Evolutionary conservation across 1,140 invertebrate genomes (phyloP).

Genomic region (Leptinotarsa undecemlineata): DNA sequence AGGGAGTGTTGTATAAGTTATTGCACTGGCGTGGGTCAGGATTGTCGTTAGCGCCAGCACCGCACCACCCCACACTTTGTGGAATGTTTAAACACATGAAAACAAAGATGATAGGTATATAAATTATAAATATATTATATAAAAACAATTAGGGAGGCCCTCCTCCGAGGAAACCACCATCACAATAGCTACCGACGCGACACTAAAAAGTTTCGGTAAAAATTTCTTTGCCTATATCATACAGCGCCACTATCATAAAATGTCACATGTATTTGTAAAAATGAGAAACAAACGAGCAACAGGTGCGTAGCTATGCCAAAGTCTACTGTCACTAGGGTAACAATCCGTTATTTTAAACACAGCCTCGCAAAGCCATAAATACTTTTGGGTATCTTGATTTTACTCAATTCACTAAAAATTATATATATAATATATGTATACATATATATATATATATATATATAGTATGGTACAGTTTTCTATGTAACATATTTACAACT

Average conservation of each 20-base stretch:
- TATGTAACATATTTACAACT: constrained; percentile 53
- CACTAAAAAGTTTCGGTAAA: constrained; percentile 49
- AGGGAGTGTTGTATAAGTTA: constrained; percentile 51
- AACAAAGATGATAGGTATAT: constrained; percentile 52
- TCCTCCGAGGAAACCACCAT: constrained; percentile 42
- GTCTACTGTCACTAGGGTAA: constrained; percentile 47
- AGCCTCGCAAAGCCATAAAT: constrained; percentile 55
- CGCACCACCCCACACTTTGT: constrained; percentile 49
- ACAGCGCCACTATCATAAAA: constrained; percentile 44
- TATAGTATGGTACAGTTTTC: constrained; percentile 38
- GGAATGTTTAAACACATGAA: constrained; percentile 53
- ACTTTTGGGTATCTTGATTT: constrained; percentile 52
- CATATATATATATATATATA: constrained; percentile 30
- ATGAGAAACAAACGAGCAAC: constrained; percentile 48
- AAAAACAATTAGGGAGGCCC: constrained; percentile 46
- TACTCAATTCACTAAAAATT: constrained; percentile 51
- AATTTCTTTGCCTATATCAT: constrained; percentile 44
- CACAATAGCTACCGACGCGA: constrained; percentile 53
- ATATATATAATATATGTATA: constrained; percentile 32
- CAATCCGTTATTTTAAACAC: constrained; percentile 54
- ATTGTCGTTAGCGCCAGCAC: constrained; percentile 46
- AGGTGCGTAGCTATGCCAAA: constrained; percentile 50
- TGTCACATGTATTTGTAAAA: constrained; percentile 29
- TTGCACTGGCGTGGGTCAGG: constrained; percentile 52
- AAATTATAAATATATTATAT: constrained; percentile 55